phyloP scores from a whole-genome alignment of 2,888 invertebrate genomes.

The Apodemia hepburni region DNA sequence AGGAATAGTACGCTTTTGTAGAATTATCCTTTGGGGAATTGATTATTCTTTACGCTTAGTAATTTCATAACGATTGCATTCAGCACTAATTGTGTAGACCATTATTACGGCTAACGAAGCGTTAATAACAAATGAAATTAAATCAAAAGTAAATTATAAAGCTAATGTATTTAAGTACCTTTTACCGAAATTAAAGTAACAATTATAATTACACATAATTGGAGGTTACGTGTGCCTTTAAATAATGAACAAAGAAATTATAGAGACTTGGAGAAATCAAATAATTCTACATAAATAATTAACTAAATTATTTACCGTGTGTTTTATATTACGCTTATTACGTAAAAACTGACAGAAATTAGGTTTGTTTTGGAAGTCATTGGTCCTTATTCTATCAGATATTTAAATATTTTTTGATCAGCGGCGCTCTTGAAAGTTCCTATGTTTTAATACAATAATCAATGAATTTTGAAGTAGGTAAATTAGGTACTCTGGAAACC shows the following conservation, averaged over 20 bases:
- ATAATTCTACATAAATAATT: slow-evolving; percentile 10
- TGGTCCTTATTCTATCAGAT: too few species aligned
- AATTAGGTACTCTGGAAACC: too few species aligned
- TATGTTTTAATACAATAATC: too few species aligned
- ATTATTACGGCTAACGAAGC: slow-evolving; percentile 42
- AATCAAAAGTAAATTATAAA: slow-evolving; percentile 29
- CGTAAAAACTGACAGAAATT: background rate
- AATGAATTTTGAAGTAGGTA: too few species aligned
- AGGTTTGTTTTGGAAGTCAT: background rate
- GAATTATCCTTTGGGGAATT: slow-evolving; percentile 74
- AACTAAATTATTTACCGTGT: background rate
- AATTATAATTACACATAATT: slow-evolving; percentile 11
- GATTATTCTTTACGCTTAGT: slow-evolving; percentile 63
- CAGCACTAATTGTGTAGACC: slow-evolving; percentile 45
- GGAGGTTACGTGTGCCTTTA: slow-evolving; percentile 3
- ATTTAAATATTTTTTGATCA: too few species aligned
- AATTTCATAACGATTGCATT: slow-evolving; percentile 63
- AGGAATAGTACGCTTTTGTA: slow-evolving; percentile 62
- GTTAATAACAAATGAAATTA: slow-evolving; percentile 48
- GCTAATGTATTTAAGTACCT: slow-evolving; percentile 21
- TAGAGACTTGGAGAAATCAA: slow-evolving; percentile 8
- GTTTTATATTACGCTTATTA: background rate
- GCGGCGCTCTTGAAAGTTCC: too few species aligned
- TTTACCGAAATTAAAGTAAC: slow-evolving; percentile 14
- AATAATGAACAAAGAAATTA: slow-evolving; percentile 12